Evolutionary conservation across 2,113 vertebrate species (phyloP).

Genomic region (Galbula dea): DNA sequence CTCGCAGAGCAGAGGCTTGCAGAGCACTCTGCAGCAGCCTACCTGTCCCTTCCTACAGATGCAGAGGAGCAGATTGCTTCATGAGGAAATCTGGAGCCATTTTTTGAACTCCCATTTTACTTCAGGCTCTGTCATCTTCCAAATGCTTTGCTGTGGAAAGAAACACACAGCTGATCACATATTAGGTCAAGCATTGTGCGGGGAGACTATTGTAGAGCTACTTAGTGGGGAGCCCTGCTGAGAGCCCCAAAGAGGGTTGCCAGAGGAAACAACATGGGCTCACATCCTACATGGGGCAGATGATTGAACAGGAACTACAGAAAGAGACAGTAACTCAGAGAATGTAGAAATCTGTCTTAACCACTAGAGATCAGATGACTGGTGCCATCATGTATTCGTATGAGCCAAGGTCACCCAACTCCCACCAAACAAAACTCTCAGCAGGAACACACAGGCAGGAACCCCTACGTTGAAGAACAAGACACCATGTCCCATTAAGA

Average conservation of each 20-base stretch:
- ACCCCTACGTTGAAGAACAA: neutral
- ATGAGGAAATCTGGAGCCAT: neutral
- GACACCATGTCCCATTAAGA: neutral
- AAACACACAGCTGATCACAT: neutral
- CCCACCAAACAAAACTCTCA: conserved; percentile 8
- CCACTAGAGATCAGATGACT: conserved; percentile 26
- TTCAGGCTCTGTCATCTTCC: neutral
- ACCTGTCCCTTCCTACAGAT: neutral
- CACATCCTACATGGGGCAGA: neutral
- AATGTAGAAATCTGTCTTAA: neutral
- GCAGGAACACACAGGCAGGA: neutral
- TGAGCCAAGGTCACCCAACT: neutral
- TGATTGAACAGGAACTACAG: neutral
- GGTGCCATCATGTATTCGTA: neutral
- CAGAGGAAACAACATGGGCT: neutral
- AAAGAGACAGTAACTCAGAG: neutral
- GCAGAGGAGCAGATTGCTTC: neutral
- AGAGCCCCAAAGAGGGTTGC: neutral
- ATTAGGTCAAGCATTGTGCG: neutral
- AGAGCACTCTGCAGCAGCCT: neutral
- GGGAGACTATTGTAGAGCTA: neutral
- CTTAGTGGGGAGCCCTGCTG: neutral
- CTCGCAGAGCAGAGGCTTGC: neutral
- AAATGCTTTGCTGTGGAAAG: neutral
- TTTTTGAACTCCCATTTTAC: neutral